Conservation (phyloP, 2,888 invertebrate species). For the Ornithoptera priamus region DNA sequence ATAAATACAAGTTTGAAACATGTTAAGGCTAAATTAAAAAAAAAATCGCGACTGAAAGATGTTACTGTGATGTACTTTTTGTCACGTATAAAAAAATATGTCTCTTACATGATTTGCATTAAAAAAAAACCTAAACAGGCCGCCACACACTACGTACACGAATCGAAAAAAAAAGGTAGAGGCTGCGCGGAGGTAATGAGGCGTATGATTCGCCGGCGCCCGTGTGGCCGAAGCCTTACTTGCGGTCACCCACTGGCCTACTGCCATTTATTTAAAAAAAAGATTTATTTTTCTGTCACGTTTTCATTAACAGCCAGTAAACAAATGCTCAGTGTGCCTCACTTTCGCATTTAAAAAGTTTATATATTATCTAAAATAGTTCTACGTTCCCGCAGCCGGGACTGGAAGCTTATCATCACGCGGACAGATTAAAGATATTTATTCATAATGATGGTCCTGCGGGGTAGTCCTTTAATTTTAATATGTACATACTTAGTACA, state of each 20-base stretch:
- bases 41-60: background rate
- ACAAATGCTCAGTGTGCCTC: no score
- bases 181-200: constrained; percentile 44
- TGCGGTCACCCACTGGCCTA: constrained; percentile 61
- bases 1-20: no score
- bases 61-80: background rate
- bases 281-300: background rate
- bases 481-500: no score
- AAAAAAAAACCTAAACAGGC: constrained; percentile 22
- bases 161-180: constrained; percentile 22
- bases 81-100: constrained; percentile 23
- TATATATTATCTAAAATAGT: no score
- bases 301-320: constrained; percentile 1
- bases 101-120: constrained; percentile 17
- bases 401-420: no score
- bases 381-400: no score
- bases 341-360: no score
- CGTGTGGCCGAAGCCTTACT: constrained; percentile 62
- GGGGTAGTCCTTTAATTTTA: no score
- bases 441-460: no score
- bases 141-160: constrained; percentile 28
- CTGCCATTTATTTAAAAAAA: constrained; percentile 38
- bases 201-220: constrained; percentile 47
- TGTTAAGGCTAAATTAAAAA: no score
- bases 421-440: no score